A percentile compares a stretch with the other conserved stretches of the same genome.
phyloP scores from a whole-genome alignment of 1,140 invertebrate species.

The Caerostris extrusa region DNA sequence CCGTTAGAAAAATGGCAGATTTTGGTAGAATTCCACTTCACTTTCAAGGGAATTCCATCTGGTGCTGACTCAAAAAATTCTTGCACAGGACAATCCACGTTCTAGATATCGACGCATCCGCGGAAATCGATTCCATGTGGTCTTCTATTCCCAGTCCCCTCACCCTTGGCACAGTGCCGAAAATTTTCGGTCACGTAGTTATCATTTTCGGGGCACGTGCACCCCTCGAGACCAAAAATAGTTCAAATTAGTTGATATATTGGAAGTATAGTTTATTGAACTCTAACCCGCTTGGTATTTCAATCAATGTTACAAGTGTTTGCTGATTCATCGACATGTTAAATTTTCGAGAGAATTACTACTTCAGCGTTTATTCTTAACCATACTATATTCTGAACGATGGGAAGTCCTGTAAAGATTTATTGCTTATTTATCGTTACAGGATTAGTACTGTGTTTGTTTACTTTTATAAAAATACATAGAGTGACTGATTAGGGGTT shows the following conservation, averaged over 20 bases:
- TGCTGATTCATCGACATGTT: not conserved
- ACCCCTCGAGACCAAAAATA: constrained; percentile 3
- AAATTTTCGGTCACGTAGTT: not conserved
- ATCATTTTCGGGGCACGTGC: not conserved
- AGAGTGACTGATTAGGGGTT: too few species aligned
- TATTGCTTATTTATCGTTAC: too few species aligned
- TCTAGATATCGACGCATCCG: not conserved
- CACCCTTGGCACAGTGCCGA: not conserved
- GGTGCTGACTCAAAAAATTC: not conserved
- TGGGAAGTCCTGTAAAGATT: too few species aligned
- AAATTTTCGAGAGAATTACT: not conserved
- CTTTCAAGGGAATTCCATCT: not conserved
- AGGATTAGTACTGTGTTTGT: too few species aligned
- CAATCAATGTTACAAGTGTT: not conserved
- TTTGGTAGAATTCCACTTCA: not conserved
- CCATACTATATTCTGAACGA: not conserved
- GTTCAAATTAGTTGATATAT: constrained; percentile 25
- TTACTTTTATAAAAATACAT: too few species aligned
- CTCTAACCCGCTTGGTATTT: not conserved
- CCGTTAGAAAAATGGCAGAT: not conserved
- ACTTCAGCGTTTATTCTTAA: not conserved
- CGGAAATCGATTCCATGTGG: not conserved
- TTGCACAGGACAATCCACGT: not conserved
- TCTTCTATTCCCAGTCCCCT: not conserved
- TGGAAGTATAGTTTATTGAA: constrained; percentile 44